Evolutionary conservation across 2,797 vertebrate genomes (phyloP).

Genomic region (Prunella strophiata): DNA sequence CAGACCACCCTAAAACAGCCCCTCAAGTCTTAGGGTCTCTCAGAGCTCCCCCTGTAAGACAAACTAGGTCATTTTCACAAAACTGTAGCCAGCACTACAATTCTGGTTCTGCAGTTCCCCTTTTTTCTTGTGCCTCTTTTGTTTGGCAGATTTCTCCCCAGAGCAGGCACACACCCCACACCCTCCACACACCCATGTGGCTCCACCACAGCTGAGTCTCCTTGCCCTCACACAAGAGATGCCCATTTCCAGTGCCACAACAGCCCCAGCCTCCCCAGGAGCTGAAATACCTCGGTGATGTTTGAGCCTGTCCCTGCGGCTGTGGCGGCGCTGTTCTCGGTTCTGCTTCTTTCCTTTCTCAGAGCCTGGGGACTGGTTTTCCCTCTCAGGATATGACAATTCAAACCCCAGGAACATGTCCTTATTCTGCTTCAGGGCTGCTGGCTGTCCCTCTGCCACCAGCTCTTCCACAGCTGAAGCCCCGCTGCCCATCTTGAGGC

Average conservation of each 20-base stretch:
- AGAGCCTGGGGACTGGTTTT: constrained; percentile 80
- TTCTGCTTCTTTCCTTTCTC: constrained; percentile 82
- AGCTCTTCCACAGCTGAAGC: constrained; percentile 77
- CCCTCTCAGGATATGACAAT: constrained; percentile 69
- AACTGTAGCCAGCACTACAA: background rate
- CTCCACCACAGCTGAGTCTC: background rate
- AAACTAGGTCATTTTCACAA: constrained; percentile 5
- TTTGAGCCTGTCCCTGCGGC: constrained; percentile 83
- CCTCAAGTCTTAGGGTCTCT: background rate
- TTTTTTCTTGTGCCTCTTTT: constrained; percentile 57
- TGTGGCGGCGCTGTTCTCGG: constrained; percentile 81
- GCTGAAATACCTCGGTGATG: constrained; percentile 83
- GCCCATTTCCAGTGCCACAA: background rate
- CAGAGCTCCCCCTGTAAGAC: background rate
- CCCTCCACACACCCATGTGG: background rate
- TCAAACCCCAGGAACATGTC: constrained; percentile 69
- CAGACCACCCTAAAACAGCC: background rate
- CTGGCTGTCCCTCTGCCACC: constrained; percentile 39
- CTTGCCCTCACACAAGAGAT: background rate
- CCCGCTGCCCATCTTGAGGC: constrained; percentile 71
- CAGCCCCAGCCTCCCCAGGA: background rate
- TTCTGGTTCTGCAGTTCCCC: background rate
- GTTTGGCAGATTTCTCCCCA: constrained; percentile 26
- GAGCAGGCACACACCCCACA: constrained; percentile 8
- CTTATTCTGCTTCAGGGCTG: constrained; percentile 72